Conservation (phyloP, 2,113 vertebrate species). For the Perognathus longimembris region DNA sequence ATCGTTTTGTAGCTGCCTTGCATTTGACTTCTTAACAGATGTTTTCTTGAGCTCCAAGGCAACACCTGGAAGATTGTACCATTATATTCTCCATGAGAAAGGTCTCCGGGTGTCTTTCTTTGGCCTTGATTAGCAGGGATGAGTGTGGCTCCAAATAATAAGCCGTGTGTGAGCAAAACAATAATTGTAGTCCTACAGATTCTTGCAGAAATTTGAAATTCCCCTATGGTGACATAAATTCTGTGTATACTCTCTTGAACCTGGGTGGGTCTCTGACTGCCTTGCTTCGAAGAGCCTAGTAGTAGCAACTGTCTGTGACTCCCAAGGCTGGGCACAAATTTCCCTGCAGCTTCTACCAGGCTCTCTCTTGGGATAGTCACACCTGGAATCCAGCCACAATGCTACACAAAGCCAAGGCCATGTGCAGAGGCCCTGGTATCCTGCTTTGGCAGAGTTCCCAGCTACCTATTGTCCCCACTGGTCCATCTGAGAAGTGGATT, state of each 20-base stretch:
- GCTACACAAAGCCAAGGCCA: background rate
- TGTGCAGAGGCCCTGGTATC: background rate
- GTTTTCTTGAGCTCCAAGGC: constrained; percentile 37
- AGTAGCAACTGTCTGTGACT: background rate
- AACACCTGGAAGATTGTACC: background rate
- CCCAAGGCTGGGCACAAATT: background rate
- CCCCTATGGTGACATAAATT: background rate
- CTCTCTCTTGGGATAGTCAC: background rate
- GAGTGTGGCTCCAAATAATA: background rate
- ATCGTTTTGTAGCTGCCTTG: background rate
- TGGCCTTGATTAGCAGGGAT: background rate
- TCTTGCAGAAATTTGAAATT: background rate
- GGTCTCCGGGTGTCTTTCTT: constrained; percentile 12
- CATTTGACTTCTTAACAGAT: constrained; percentile 8
- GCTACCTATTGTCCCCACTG: background rate
- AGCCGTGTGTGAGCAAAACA: background rate
- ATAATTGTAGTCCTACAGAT: background rate
- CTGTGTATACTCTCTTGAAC: background rate
- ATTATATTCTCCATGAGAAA: background rate
- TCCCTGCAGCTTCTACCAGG: background rate
- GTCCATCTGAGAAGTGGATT: background rate
- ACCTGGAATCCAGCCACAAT: background rate
- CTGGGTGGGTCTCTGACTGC: background rate
- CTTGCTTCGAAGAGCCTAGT: background rate
- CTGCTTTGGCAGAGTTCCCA: background rate